phyloP scores from a whole-genome alignment of 92 coral and sea anemone species.

The Actinernus sp. region DNA sequence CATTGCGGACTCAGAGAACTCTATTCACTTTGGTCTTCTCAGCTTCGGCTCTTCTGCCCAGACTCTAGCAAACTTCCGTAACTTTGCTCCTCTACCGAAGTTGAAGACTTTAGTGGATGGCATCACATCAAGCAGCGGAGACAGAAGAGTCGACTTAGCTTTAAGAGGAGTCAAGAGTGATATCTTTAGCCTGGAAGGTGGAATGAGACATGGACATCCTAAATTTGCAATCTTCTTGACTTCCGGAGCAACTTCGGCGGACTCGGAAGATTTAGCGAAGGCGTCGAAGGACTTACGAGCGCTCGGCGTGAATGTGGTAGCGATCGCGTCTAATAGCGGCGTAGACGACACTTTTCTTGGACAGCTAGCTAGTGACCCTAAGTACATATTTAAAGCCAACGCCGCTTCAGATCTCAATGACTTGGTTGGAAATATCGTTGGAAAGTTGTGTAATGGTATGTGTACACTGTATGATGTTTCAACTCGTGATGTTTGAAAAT shows the following conservation, averaged over 20 bases:
- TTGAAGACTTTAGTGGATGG: slow-evolving; percentile 1
- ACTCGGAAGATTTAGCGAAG: slow-evolving; percentile 24
- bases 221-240: slow-evolving; percentile 49
- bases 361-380: slow-evolving; percentile 31
- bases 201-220: slow-evolving; percentile 56
- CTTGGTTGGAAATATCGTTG: slow-evolving; percentile 11
- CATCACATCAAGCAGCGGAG: not conserved
- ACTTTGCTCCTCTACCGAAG: slow-evolving; percentile 7
- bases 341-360: slow-evolving; percentile 43
- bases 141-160: slow-evolving; percentile 20
- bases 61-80: slow-evolving; percentile 15
- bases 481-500: too few species aligned
- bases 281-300: slow-evolving; percentile 51
- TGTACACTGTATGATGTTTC: not conserved
- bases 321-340: slow-evolving; percentile 50
- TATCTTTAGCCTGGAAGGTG: slow-evolving; percentile 37
- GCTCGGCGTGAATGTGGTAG: slow-evolving; percentile 63
- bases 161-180: slow-evolving; percentile 1
- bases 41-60: slow-evolving; percentile 21
- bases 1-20: slow-evolving; percentile 65
- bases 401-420: slow-evolving; percentile 35
- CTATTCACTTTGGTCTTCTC: slow-evolving; percentile 46
- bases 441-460: slow-evolving; percentile 37
- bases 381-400: slow-evolving; percentile 33
- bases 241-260: slow-evolving; percentile 50